Conservation (phyloP, 2,797 vertebrate genomes). For the Lithobates sylvaticus region DNA sequence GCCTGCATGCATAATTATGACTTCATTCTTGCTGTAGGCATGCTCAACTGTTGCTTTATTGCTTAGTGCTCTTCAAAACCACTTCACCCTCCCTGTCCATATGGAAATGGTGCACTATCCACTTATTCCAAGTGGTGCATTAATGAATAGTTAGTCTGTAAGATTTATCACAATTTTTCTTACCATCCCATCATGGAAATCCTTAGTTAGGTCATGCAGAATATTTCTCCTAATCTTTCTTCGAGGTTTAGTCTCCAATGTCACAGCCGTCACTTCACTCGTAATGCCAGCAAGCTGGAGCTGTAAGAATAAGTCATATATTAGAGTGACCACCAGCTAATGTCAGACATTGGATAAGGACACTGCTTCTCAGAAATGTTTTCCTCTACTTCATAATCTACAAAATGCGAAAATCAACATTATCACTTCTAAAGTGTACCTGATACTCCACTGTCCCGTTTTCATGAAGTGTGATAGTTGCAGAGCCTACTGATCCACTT, state of each 20-base stretch:
- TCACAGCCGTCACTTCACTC: slow-evolving; percentile 85
- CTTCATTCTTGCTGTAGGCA: neutral
- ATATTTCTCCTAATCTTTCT: slow-evolving; percentile 87
- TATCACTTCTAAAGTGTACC: slow-evolving; percentile 72
- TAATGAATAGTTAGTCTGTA: neutral
- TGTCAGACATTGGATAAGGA: neutral
- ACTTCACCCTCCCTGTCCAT: neutral
- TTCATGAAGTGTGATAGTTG: slow-evolving; percentile 84
- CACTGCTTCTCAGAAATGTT: neutral
- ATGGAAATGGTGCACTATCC: neutral
- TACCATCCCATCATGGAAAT: slow-evolving; percentile 71
- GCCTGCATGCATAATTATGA: neutral
- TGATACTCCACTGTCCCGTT: slow-evolving; percentile 93
- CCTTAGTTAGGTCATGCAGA: slow-evolving; percentile 84
- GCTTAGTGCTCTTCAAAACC: too few relatives aligned
- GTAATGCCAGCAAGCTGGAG: slow-evolving; percentile 87
- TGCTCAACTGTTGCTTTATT: neutral
- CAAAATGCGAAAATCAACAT: neutral
- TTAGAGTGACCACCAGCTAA: neutral
- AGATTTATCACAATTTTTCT: slow-evolving; percentile 24
- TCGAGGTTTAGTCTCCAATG: slow-evolving; percentile 92
- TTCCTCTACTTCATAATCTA: neutral
- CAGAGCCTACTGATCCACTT: slow-evolving; percentile 91
- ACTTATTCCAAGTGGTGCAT: neutral
- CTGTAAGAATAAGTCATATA: slow-evolving; percentile 67